Conservation (phyloP, 1,140 invertebrate genomes). For the Danaus melanippus region DNA sequence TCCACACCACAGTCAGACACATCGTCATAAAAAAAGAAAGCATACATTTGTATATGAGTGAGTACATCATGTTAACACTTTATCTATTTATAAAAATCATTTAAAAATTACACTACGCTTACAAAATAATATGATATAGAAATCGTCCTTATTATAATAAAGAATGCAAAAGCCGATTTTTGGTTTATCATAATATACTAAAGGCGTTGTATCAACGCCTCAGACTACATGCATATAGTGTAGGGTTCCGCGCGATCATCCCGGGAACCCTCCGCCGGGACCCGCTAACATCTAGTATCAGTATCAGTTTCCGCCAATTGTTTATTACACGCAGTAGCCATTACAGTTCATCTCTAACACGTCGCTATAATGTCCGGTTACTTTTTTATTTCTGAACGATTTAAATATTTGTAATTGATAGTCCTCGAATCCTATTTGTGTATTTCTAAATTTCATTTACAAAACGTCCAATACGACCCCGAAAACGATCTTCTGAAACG, state of each 20-base stretch:
- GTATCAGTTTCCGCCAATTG: too few species aligned
- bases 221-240: conserved; percentile 25
- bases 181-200: conserved; percentile 47
- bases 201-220: conserved; percentile 43
- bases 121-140: conserved; percentile 55
- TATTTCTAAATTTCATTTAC: too few species aligned
- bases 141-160: conserved; percentile 47
- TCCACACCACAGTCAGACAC: background rate
- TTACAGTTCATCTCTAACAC: too few species aligned
- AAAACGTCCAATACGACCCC: too few species aligned
- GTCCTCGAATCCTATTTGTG: too few species aligned
- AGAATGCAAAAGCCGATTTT: conserved; percentile 60
- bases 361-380: too few species aligned
- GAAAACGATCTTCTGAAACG: too few species aligned
- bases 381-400: too few species aligned
- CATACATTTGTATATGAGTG: background rate
- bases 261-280: background rate
- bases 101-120: conserved; percentile 49
- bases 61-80: conserved; percentile 23
- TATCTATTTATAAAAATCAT: conserved; percentile 37
- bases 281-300: too few species aligned
- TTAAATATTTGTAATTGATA: too few species aligned
- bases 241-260: conserved; percentile 2
- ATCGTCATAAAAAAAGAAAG: background rate
- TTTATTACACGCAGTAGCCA: too few species aligned